phyloP scores from a whole-genome alignment of 2,888 invertebrate species.

The Iphiclides podalirius region DNA sequence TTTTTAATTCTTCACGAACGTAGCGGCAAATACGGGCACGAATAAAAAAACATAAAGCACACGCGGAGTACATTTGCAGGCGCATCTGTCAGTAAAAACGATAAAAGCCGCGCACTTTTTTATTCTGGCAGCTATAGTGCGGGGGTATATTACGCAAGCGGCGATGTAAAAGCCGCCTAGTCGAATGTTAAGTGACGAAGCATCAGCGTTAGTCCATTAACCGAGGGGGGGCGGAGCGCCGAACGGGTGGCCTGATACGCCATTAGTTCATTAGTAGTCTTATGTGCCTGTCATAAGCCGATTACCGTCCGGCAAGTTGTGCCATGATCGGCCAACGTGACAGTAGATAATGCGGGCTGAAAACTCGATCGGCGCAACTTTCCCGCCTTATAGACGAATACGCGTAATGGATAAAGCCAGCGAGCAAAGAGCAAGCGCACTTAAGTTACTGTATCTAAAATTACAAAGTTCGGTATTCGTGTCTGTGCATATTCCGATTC shows the following conservation, averaged over 20 bases:
- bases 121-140: conserved; percentile 37
- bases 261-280: conserved; percentile 73
- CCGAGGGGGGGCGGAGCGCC: conserved; percentile 37
- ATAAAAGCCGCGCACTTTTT: conserved; percentile 22
- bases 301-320: conserved; percentile 38
- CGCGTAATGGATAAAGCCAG: too few relatives aligned
- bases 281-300: conserved; percentile 52
- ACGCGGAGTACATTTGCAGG: conserved; percentile 5
- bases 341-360: conserved; percentile 11
- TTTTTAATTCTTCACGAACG: not conserved
- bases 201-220: conserved; percentile 72
- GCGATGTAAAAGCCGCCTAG: conserved; percentile 72
- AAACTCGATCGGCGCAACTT: not conserved
- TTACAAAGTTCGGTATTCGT: too few relatives aligned
- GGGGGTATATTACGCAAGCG: conserved; percentile 55
- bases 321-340: conserved; percentile 25
- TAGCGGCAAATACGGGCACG: conserved; percentile 2
- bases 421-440: too few relatives aligned
- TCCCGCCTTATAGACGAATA: too few relatives aligned
- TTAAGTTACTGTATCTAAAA: too few relatives aligned
- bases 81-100: conserved; percentile 10
- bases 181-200: conserved; percentile 77
- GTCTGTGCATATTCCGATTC: too few relatives aligned
- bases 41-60: conserved; percentile 3
- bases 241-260: conserved; percentile 69